phyloP scores from a whole-genome alignment of 2,113 vertebrate genomes.

The Phalacrocorax carbo region DNA sequence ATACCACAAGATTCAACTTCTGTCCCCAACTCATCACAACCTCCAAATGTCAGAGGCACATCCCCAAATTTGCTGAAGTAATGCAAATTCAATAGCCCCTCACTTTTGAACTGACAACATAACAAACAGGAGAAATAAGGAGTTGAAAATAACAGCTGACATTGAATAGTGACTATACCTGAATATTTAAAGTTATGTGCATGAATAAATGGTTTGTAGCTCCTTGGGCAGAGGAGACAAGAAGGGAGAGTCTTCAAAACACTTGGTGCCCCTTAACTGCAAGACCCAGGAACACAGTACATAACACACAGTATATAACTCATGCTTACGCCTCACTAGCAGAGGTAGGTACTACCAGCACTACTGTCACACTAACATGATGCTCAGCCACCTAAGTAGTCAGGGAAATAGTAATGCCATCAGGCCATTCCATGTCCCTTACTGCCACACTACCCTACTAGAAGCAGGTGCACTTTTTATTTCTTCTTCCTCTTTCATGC shows the following conservation, averaged over 20 bases:
- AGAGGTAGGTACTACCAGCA: not conserved
- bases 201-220: not conserved
- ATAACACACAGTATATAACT: not conserved
- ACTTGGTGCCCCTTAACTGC: not conserved
- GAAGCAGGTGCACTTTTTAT: not conserved
- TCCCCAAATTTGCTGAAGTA: not conserved
- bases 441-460: not conserved
- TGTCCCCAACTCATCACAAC: not conserved
- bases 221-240: not conserved
- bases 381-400: not conserved
- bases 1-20: not conserved
- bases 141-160: not conserved
- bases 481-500: not conserved
- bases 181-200: not conserved
- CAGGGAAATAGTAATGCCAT: not conserved
- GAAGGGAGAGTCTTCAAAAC: not conserved
- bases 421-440: not conserved
- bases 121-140: not conserved
- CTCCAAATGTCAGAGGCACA: not conserved
- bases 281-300: not conserved
- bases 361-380: not conserved
- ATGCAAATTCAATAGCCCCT: not conserved
- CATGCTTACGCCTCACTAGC: not conserved
- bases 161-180: not conserved
- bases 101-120: not conserved